Conservation (phyloP, 2,113 vertebrate genomes). For the Dromas ardeola region DNA sequence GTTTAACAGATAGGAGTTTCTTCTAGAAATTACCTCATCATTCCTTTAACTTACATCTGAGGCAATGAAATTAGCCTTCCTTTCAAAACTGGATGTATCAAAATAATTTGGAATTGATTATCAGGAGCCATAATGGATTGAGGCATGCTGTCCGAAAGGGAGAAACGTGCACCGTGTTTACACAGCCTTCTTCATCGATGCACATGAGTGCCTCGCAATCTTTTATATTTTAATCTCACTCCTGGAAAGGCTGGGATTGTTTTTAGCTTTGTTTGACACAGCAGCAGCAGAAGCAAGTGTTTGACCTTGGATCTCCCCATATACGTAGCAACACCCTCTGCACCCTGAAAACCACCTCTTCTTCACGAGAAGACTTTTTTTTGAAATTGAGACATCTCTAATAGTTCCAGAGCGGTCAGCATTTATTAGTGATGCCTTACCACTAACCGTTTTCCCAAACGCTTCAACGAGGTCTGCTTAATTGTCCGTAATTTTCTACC, state of each 20-base stretch:
- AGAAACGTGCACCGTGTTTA: neutral
- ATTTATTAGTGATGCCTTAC: neutral
- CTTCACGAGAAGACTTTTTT: neutral
- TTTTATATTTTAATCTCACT: neutral
- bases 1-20: neutral
- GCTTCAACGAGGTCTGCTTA: neutral
- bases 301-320: neutral
- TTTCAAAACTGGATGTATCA: neutral
- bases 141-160: neutral
- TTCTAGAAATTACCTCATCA: neutral
- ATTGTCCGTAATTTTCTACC: neutral
- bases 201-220: accelerated
- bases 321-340: accelerated
- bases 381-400: neutral
- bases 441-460: neutral
- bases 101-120: neutral
- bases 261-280: neutral
- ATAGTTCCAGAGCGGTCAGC: neutral
- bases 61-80: neutral
- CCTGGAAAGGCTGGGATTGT: neutral
- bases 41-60: neutral
- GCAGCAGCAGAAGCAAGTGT: neutral
- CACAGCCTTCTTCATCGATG: neutral
- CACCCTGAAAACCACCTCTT: neutral
- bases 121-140: neutral